These are phyloP conservation scores for Plodia interpunctella DNA, from an alignment of 1,140 invertebrate genomes.

Conservation along the genomic window DNA sequence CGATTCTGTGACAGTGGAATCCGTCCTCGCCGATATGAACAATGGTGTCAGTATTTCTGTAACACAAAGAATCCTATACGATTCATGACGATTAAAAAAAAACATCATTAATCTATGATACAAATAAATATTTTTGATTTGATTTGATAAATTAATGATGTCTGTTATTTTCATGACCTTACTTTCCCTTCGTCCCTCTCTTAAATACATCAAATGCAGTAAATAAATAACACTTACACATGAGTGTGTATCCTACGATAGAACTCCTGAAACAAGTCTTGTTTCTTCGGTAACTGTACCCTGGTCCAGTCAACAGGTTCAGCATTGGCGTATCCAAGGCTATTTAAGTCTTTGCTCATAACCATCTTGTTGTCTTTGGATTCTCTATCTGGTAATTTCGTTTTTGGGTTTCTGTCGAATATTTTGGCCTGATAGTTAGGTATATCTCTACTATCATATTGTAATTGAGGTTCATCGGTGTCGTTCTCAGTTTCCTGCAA, in stretches of 20 bases:
- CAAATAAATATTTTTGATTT: too few relatives aligned
- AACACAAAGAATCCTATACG: conserved; percentile 22
- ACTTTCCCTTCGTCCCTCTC: too few relatives aligned
- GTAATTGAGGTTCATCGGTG: conserved; percentile 35
- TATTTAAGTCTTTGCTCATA: conserved; percentile 38
- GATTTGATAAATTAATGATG: too few relatives aligned
- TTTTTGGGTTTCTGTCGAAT: conserved; percentile 23
- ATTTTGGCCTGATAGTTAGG: conserved; percentile 19
- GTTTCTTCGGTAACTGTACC: conserved; percentile 78
- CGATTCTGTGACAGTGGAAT: conserved; percentile 79
- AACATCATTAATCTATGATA: too few relatives aligned
- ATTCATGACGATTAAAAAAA: too few relatives aligned
- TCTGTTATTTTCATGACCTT: too few relatives aligned
- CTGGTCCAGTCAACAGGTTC: conserved; percentile 78
- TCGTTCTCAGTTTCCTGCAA: conserved; percentile 30
- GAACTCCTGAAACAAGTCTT: conserved; percentile 78
- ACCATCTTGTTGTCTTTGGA: conserved; percentile 25
- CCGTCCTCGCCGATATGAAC: conserved; percentile 78
- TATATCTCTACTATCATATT: conserved; percentile 31
- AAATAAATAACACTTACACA: conserved; percentile 54
- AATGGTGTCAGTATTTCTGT: conserved; percentile 79
- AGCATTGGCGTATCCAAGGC: conserved; percentile 44
- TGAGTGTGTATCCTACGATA: conserved; percentile 77
- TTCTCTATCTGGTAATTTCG: conserved; percentile 19
- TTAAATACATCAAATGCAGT: not conserved